These are phyloP conservation scores for Harpagifer antarcticus DNA, from an alignment of 2,797 vertebrate species.

Conservation along the genomic window DNA sequence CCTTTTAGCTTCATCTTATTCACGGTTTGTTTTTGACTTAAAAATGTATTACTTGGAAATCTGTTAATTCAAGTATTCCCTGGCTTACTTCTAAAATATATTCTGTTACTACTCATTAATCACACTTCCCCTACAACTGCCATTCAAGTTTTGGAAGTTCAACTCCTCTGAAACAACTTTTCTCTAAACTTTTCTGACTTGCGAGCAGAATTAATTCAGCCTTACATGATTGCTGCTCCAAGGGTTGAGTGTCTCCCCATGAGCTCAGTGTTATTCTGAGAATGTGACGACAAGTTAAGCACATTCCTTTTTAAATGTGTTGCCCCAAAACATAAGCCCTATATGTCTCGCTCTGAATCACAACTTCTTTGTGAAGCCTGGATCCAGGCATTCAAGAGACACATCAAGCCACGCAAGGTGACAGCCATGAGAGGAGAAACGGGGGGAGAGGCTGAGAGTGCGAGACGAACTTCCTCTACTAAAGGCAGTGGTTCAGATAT, in stretches of 20 bases:
- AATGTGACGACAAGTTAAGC: conserved; percentile 56
- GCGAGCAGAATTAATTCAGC: conserved; percentile 41
- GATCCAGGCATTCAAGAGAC: conserved; percentile 67
- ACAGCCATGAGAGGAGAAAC: conserved; percentile 46
- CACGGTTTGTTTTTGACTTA: neutral
- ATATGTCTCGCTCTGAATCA: conserved; percentile 47
- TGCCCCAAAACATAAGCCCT: conserved; percentile 61
- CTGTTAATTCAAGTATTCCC: neutral
- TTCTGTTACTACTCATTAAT: neutral
- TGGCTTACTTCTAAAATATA: neutral
- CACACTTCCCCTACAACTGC: neutral
- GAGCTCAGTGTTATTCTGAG: conserved; percentile 59
- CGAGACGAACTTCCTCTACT: conserved; percentile 64
- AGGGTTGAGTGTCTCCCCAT: conserved; percentile 46
- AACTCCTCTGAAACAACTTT: conserved; percentile 43
- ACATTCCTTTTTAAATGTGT: conserved; percentile 50
- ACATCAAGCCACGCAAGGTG: conserved; percentile 64
- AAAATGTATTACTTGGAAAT: neutral
- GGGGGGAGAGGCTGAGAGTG: conserved; percentile 37
- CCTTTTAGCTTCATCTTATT: neutral
- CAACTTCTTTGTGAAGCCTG: conserved; percentile 55
- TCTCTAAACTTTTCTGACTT: conserved; percentile 52
- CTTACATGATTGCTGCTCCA: conserved; percentile 36
- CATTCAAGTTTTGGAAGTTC: conserved; percentile 13
- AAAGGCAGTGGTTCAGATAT: conserved; percentile 66